Percentiles rank a stretch among this genome's conserved stretches.
phyloP scores from a whole-genome alignment of 2,797 vertebrate genomes.

The Hephaestus fuliginosus region DNA sequence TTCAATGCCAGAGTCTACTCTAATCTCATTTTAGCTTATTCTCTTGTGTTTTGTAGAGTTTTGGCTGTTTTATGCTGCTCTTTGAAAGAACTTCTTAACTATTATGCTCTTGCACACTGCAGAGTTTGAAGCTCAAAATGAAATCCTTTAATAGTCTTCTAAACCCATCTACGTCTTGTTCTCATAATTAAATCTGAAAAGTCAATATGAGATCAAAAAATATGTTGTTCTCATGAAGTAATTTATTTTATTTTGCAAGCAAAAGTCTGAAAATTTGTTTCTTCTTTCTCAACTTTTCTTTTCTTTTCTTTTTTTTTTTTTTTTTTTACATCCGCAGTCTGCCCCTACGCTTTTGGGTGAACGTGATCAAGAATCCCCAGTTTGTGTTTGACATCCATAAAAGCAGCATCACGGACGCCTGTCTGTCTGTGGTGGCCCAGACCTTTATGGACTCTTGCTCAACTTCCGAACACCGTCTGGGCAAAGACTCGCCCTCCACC shows the following conservation, averaged over 20 bases:
- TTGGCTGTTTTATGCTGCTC: not conserved
- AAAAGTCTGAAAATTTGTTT: not conserved
- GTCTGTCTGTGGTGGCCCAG: constrained; percentile 96
- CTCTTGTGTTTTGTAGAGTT: not conserved
- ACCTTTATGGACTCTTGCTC: constrained; percentile 99
- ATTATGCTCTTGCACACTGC: not conserved
- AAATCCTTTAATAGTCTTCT: not conserved
- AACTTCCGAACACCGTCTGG: constrained; percentile 95
- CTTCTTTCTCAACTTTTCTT: not conserved
- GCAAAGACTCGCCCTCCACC: constrained; percentile 96
- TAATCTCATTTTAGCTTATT: not conserved
- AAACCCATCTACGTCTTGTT: not conserved
- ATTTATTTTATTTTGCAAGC: not conserved
- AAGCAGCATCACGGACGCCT: constrained; percentile 96
- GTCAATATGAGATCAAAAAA: not conserved
- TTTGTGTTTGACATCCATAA: constrained; percentile 99
- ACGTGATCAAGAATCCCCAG: constrained; percentile 98
- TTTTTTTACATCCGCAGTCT: constrained; percentile 81
- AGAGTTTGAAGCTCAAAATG: not conserved
- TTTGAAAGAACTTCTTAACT: not conserved
- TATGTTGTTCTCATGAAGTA: not conserved
- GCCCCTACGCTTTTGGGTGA: constrained; percentile 97
- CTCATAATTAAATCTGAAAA: constrained; percentile 15
- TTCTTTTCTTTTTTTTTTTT: not conserved
- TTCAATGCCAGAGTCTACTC: not conserved